Conservation (phyloP, 1,140 invertebrate genomes). For the Penaeus chinensis region DNA sequence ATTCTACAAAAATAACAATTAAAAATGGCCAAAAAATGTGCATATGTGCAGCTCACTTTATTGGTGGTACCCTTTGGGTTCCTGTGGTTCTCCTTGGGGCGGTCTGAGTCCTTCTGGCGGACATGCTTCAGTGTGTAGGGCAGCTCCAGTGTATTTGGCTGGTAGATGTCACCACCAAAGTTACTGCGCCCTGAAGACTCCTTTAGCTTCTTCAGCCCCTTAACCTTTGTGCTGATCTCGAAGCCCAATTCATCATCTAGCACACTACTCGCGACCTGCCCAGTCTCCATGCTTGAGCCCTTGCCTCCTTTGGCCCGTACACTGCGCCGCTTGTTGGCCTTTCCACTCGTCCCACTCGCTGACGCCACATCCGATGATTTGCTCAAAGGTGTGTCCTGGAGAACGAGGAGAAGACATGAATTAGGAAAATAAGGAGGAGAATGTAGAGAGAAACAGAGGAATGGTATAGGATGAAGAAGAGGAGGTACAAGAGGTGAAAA, state of each 20-base stretch:
- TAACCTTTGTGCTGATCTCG: conserved; percentile 69
- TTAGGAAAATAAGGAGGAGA: conserved; percentile 11
- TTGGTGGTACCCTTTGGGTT: not conserved
- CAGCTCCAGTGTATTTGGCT: conserved; percentile 49
- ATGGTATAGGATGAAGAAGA: not conserved
- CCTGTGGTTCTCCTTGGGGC: conserved; percentile 45
- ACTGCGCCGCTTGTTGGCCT: conserved; percentile 11
- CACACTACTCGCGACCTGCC: not conserved
- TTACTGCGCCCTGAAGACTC: conserved; percentile 33
- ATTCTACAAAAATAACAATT: not conserved
- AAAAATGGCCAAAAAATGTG: not conserved
- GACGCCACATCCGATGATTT: conserved; percentile 37
- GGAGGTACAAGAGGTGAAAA: no score
- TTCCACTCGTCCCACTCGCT: conserved; percentile 4
- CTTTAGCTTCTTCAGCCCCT: conserved; percentile 69
- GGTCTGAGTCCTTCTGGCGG: conserved; percentile 31
- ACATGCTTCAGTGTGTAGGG: conserved; percentile 39
- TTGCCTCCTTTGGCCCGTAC: conserved; percentile 17
- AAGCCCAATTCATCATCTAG: conserved; percentile 67
- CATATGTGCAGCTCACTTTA: conserved; percentile 13
- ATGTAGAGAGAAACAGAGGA: not conserved
- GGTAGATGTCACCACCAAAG: conserved; percentile 36
- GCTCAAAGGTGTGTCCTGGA: conserved; percentile 27
- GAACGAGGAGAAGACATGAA: conserved; percentile 50
- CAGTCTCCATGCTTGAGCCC: no score